Base-by-base conservation (phyloP, 2,888 invertebrate species). In the Brenthis ino region DNA sequence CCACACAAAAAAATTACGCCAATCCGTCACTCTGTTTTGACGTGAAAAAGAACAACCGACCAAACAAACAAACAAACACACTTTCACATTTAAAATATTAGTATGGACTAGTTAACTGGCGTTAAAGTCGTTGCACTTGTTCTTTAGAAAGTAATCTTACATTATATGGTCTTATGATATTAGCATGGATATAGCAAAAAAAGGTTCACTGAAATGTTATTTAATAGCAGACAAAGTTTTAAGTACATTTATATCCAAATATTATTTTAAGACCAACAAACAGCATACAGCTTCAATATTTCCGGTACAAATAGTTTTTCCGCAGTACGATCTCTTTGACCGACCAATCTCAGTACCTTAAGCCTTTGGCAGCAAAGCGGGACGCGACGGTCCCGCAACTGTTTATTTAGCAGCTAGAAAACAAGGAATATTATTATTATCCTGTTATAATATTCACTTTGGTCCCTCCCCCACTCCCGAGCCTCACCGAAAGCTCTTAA, bases 361-460 rank as follows among this genome's bases (percentile, higher is more conserved):
- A 69, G 69, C 76, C 72, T 71, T 74, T 75, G 64, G 66, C 65
- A 61, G 69, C 65, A 58, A 72, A 73, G 67, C 66, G 54, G 37
- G 37, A 43, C 11, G 68, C 66, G 72, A 47, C 68, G 54, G 68
- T 58, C 71, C 73, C 73, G 63, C 76, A 75, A 74, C 76, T 76
- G 77, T 77, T 78, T 75, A 76, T 78, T 79, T 76, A 73, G 71
- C 75, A 75, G 74, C 75, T 76, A 73, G 76, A 78, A 79, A 79
- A 79, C 78, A 78, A 79, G 75, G 81, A 82, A 81, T 82, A 81
- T 83, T 82, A 77, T 77, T 77, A 77, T 76, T 77, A 77, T 82
- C 83, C 87, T 88, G 85, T 88, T 91, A 90, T 90, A 91, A 92
- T 91, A 92, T 92, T 92, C 92, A 92, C 92, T 92, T 92, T 91